Evolutionary conservation across 2,113 vertebrate species (phyloP).

Genomic region (Nibea coibor): DNA sequence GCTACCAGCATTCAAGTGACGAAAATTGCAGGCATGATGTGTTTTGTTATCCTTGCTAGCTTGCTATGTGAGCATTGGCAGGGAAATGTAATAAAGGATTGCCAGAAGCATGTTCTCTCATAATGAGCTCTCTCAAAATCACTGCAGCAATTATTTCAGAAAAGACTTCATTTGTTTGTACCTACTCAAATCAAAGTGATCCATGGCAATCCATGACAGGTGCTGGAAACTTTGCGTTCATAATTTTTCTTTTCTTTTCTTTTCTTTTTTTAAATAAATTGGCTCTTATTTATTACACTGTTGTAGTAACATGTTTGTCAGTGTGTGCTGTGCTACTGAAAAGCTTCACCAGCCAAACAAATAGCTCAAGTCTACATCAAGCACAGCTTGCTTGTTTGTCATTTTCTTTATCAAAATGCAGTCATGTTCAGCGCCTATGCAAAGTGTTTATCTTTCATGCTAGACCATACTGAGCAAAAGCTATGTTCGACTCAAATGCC

Average conservation of each 20-base stretch:
- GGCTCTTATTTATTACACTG: constrained; percentile 43
- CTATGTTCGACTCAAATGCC: constrained; percentile 56
- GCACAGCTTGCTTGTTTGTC: constrained; percentile 21
- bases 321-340: constrained; percentile 15
- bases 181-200: constrained; percentile 53
- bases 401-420: constrained; percentile 23
- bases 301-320: constrained; percentile 28
- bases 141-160: constrained; percentile 45
- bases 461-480: constrained; percentile 46
- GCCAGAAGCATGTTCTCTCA: constrained; percentile 42
- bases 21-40: constrained; percentile 16
- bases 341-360: constrained; percentile 17
- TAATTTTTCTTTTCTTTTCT: constrained; percentile 35
- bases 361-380: constrained; percentile 27
- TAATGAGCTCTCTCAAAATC: constrained; percentile 45
- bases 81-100: constrained; percentile 37
- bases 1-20: constrained; percentile 29
- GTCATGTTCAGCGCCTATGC: constrained; percentile 17
- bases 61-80: constrained; percentile 30
- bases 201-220: constrained; percentile 31
- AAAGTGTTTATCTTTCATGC: constrained; percentile 32
- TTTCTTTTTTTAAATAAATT: too few species aligned
- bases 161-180: constrained; percentile 40
- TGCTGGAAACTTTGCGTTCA: constrained; percentile 39
- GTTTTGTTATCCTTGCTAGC: constrained; percentile 27